phyloP scores from a whole-genome alignment of 2,113 vertebrate genomes.

The Psilopogon haemacephalus region DNA sequence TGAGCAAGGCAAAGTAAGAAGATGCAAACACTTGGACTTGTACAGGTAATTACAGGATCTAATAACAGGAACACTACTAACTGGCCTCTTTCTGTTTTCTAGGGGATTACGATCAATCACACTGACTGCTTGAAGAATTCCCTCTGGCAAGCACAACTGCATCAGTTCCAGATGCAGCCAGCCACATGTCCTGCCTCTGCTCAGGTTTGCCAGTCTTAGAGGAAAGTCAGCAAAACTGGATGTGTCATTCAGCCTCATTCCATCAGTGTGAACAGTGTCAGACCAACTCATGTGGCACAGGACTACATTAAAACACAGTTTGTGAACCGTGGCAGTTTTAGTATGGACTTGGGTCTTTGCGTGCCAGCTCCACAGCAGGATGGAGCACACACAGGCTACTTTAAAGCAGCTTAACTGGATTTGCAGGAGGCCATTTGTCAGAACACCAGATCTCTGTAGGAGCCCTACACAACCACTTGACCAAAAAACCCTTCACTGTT shows the following conservation, averaged over 20 bases:
- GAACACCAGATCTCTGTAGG: slow-evolving; percentile 9
- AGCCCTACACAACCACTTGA: background rate
- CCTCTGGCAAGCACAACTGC: rapidly evolving
- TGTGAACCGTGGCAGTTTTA: background rate
- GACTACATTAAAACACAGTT: rapidly evolving
- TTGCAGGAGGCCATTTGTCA: background rate
- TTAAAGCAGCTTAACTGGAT: background rate
- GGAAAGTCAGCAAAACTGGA: background rate
- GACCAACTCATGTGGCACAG: background rate
- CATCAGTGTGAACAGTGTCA: rapidly evolving
- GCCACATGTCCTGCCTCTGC: background rate
- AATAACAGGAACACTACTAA: rapidly evolving
- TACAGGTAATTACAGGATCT: background rate
- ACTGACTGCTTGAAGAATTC: background rate
- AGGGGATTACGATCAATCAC: background rate
- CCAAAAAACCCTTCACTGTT: background rate
- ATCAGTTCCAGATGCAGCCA: background rate
- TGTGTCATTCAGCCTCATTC: background rate
- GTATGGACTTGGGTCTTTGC: rapidly evolving
- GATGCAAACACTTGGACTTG: background rate
- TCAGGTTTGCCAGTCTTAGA: background rate
- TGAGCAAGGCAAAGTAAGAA: background rate
- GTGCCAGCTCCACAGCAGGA: background rate
- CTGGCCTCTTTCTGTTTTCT: background rate
- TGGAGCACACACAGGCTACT: background rate